phyloP scores from a whole-genome alignment of 2,797 vertebrate genomes.

The Phrynocephalus forsythii region DNA sequence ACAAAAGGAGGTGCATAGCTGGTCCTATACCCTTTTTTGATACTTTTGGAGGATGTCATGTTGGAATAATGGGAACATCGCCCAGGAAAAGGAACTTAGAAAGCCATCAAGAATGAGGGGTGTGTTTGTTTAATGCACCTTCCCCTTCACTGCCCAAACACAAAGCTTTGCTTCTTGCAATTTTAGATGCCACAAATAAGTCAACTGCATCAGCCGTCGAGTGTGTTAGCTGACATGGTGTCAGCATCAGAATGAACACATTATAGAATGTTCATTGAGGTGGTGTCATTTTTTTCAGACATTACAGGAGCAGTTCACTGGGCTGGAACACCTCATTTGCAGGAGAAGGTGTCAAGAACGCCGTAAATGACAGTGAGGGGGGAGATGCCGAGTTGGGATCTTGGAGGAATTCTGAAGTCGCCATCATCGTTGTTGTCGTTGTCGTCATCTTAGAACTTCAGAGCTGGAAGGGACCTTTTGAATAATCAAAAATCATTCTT shows the following conservation, averaged over 20 bases:
- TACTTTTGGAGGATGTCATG: rapidly evolving
- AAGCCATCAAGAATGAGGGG: neutral
- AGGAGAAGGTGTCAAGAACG: neutral
- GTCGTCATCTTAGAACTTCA: too few species aligned
- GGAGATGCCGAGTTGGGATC: neutral
- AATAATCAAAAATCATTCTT: too few species aligned
- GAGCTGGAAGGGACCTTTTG: too few species aligned
- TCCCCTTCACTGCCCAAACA: neutral
- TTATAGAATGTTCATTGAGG: neutral
- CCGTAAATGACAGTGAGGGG: neutral
- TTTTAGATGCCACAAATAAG: neutral
- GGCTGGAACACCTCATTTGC: constrained; percentile 34
- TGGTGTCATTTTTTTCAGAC: neutral
- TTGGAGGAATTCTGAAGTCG: neutral
- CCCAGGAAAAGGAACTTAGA: neutral
- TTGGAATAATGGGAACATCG: neutral
- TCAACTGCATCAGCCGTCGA: neutral
- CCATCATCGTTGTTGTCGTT: too few species aligned
- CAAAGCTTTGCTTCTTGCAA: neutral
- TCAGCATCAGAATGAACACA: neutral
- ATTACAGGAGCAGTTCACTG: neutral
- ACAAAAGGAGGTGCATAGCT: rapidly evolving
- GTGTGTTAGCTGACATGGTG: neutral
- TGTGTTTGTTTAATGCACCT: neutral
- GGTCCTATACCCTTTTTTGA: neutral